phyloP scores from a whole-genome alignment of 2,797 vertebrate genomes.

The Naso thynnoides region DNA sequence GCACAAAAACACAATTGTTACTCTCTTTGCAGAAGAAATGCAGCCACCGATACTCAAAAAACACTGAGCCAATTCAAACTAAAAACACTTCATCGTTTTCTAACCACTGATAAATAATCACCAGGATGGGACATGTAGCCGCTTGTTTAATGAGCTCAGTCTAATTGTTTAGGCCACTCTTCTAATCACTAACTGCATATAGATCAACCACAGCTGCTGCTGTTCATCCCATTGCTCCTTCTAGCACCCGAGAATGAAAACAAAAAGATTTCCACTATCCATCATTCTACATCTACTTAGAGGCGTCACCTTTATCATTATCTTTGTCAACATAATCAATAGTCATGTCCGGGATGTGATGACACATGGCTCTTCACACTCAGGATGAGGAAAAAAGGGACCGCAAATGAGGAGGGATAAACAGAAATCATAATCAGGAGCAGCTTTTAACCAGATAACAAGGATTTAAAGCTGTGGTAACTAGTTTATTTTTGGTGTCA shows the following conservation, averaged over 20 bases:
- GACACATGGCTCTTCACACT: conserved; percentile 37
- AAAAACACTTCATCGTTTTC: conserved; percentile 22
- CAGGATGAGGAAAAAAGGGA: conserved; percentile 24
- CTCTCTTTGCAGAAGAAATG: background rate
- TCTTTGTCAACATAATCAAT: conserved; percentile 43
- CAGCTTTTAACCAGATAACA: conserved; percentile 1
- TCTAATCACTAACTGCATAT: conserved; percentile 43
- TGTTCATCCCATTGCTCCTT: conserved; percentile 7
- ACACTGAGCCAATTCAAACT: background rate
- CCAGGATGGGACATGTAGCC: conserved; percentile 32
- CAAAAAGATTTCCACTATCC: conserved; percentile 37
- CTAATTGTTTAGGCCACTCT: conserved; percentile 60
- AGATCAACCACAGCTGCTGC: conserved; percentile 52
- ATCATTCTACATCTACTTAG: conserved; percentile 43
- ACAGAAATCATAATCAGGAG: background rate
- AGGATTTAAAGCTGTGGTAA: conserved; percentile 5
- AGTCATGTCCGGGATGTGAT: conserved; percentile 18
- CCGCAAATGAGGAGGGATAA: conserved; percentile 17
- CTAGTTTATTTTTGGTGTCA: too few species aligned
- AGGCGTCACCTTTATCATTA: conserved; percentile 50
- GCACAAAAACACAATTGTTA: conserved; percentile 14
- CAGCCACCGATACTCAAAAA: background rate
- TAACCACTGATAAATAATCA: conserved; percentile 39
- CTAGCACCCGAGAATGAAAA: conserved; percentile 22
- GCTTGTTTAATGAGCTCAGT: conserved; percentile 56